Evolutionary conservation across 2,113 vertebrate species (phyloP), one percentile per base, ranked within the genome.

Genomic region (Calidris pygmaea): DNA sequence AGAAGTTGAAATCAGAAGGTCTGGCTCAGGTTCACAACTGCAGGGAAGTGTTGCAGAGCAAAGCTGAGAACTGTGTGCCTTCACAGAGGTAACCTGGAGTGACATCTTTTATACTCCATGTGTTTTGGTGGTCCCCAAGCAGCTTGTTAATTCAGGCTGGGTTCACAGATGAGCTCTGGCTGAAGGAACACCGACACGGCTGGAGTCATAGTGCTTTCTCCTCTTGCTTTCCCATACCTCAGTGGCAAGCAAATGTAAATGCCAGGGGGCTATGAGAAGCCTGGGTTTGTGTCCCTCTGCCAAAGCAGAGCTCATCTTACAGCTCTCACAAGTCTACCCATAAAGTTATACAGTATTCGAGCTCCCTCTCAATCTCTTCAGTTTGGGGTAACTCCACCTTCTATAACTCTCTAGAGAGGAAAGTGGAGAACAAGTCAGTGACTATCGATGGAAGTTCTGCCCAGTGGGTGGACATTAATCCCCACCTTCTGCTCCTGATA

Each of bases 371-470:
- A 20, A 12, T 53, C 26, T 56, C 37, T 50, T 59, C 15, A 43
- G 47, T 58, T 43, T 32, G 43, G 41, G n/a, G 41, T 39, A 65
- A 74, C 6, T 65, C 27, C 32, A 35, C 45, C 30, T 47, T 27
- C 56, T 21, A 0, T 6, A 10, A 2, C 5, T 56, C 16, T 9
- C 16, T 12, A 13, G 15, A 9, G 1, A 30, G 45, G 16, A 35
- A 26, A 67, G 35, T 5, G 29, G 14, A 59, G 74, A 65, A 5
- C 21, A 74, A 7, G 56, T 24, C 65, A 21, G 55, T 18, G 53
- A 27, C 41, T 59, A 6, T 30, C 60, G 47, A 29, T 12, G 29
- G 12, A 71, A 12, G 45, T 7, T 10, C 8, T 41, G 21, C 39
- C 34, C 24, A 12, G 35, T 66, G 43, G 34, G 35, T 9, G 41